Evolutionary conservation across 2,113 vertebrate genomes (phyloP).

Genomic region (Seriola aureovittata): DNA sequence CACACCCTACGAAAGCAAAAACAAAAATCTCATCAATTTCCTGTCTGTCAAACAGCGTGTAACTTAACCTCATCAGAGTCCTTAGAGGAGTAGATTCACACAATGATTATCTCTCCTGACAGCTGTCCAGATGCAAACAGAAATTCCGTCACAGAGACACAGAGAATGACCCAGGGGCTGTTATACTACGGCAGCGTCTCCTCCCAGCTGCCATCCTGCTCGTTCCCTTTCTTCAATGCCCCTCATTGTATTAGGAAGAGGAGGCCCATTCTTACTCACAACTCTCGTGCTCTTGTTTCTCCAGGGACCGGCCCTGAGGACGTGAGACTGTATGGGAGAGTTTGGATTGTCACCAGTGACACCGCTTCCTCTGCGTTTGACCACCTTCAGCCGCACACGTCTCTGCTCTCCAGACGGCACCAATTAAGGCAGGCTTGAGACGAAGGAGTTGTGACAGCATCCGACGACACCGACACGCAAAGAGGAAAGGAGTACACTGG

Average conservation of each 20-base stretch:
- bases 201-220: conserved; percentile 62
- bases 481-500: conserved; percentile 46
- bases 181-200: conserved; percentile 55
- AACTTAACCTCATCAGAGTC: conserved; percentile 32
- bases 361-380: conserved; percentile 34
- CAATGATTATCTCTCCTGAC: conserved; percentile 47
- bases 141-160: conserved; percentile 39
- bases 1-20: conserved; percentile 24
- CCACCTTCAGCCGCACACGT: conserved; percentile 35
- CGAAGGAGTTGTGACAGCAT: conserved; percentile 58
- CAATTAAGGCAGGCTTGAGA: conserved; percentile 53
- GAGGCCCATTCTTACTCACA: conserved; percentile 78
- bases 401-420: conserved; percentile 31
- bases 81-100: conserved; percentile 18
- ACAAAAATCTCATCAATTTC: conserved; percentile 23
- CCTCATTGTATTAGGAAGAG: conserved; percentile 75
- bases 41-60: conserved; percentile 33
- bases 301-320: conserved; percentile 75
- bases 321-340: conserved; percentile 67
- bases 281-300: conserved; percentile 79
- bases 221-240: conserved; percentile 68
- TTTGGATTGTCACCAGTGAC: conserved; percentile 61
- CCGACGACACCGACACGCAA: conserved; percentile 29
- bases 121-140: conserved; percentile 65
- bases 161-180: conserved; percentile 55